Evolutionary conservation across 2,113 vertebrate genomes (phyloP).

Genomic region (Synodontis membranacea): DNA sequence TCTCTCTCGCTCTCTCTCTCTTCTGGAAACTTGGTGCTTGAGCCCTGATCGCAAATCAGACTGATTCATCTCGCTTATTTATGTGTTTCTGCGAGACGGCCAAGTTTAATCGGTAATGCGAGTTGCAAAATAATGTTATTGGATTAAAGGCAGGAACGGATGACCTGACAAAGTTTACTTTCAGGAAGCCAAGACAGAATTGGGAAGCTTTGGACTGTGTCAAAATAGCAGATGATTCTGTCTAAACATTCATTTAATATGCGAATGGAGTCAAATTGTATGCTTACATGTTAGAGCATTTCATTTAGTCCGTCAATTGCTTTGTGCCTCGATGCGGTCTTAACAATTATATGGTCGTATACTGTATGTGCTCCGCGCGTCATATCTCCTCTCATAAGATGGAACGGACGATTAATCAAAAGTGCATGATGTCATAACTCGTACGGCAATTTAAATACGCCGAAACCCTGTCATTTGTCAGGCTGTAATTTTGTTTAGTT

Average conservation of each 20-base stretch:
- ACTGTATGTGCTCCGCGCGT: neutral
- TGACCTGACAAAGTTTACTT: constrained; percentile 53
- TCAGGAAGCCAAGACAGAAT: constrained; percentile 52
- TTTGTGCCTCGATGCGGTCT: neutral
- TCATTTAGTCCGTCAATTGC: neutral
- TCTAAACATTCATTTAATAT: neutral
- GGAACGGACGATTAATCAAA: neutral
- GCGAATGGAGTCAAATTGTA: neutral
- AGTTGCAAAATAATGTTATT: constrained; percentile 58
- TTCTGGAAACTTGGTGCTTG: neutral
- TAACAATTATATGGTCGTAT: neutral
- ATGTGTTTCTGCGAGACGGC: constrained; percentile 48
- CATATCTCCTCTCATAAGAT: neutral
- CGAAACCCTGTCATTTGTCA: constrained; percentile 14
- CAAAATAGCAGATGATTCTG: constrained; percentile 26
- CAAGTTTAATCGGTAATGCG: constrained; percentile 58
- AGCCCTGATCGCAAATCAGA: neutral
- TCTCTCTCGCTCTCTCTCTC: too few species aligned
- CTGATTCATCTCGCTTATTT: constrained; percentile 58
- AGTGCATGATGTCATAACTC: neutral
- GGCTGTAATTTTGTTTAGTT: neutral
- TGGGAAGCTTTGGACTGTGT: constrained; percentile 26
- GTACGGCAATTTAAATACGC: neutral
- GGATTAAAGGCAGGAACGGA: constrained; percentile 50
- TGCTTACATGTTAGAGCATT: neutral